Evolutionary conservation across 1,140 invertebrate species (phyloP), one percentile per base, ranked within the genome.

Genomic region (Stratiolaelaps scimitus): DNA sequence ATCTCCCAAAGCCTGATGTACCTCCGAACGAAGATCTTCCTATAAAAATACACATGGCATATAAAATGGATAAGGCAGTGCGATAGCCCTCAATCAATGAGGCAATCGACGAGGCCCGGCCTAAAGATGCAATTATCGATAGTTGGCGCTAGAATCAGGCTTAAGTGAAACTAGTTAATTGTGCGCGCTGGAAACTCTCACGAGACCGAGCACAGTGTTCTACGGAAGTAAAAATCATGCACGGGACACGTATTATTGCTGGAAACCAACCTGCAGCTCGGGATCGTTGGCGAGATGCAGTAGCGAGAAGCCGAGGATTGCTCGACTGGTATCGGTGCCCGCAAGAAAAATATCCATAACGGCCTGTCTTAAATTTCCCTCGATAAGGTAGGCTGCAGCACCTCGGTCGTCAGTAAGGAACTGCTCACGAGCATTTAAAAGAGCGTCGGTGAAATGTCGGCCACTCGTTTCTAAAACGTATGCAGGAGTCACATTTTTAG

Each of bases 401-500:
- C 28, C 28, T 15, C 47, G 47, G 28, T 48, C 47, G 19, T 48
- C 47, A 15, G 47, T 28, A 28, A 48, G 19, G 47, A 48, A 48
- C 28, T 48, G 19, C 15, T 48, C 47, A 15, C 47, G 47, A 48
- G 47, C 47, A 28, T 48, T 48, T 28, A 48, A 15, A 4, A 48
- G 47, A 5, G 28, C 47, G 47, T 48, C 47, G 4, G 47, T 48
- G 47, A 48, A 48, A 48, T 48, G 47, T 6, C 47, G 47, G 15
- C n/a, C n/a, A n/a, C n/a, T n/a, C n/a, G n/a, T n/a, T n/a, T n/a
- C n/a, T n/a, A n/a, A n/a, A n/a, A n/a, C n/a, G n/a, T n/a, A n/a
- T n/a, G n/a, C n/a, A n/a, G n/a, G n/a, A n/a, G n/a, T n/a, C n/a
- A n/a, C n/a, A n/a, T n/a, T n/a, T n/a, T n/a, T n/a, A n/a, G n/a